Evolutionary conservation across 2,113 vertebrate genomes (phyloP), one percentile per base, ranked within the genome.

Genomic region (Rhabdomys dilectus): DNA sequence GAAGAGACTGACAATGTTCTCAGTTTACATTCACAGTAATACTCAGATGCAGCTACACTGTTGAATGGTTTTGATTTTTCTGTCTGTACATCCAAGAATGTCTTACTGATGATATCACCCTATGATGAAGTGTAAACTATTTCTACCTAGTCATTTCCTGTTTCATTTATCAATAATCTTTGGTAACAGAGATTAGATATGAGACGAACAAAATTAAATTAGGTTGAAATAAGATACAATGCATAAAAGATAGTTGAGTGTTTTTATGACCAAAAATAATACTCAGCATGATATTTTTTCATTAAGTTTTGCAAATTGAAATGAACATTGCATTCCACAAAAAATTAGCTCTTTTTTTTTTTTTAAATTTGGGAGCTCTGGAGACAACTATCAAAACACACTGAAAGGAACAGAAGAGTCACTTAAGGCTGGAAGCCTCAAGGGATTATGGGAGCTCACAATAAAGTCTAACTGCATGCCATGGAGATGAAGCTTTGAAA

Each of bases 301-400:
- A 66, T 2, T 60, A 60, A 77, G 56, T 56, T 91, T 89, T 96
- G 19, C 29, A 93, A 93, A 91, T 36, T 29, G 66, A 97, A 96
- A 84, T 29, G 9, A 36, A 95, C 9, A 34, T 8, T n/a, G 26
- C 26, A 21, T 64, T 58, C 7, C 42, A 48, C 31, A 62, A 75
- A 60, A 89, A n/a, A 86, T 31, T 31, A 29, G 24, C 26, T 90
- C 10, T 45, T 36, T 19, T 10, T 45, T 56, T 19, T 9, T 76
- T 89, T 93, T 88, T 48, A 85, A 72, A 91, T 91, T 90, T 48
- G 60, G 39, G 89, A 88, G 16, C 48, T 95, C 56, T 92, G 72
- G 80, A 56, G 68, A 91, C 5, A 58, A 58, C 42, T 85, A 51
- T 51, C 5, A 86, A 93, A 81, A 86, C 31, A 66, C 60, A 80